These are phyloP conservation scores for Aphyosemion australe DNA, from an alignment of 2,113 vertebrate species.

Conservation along the genomic window DNA sequence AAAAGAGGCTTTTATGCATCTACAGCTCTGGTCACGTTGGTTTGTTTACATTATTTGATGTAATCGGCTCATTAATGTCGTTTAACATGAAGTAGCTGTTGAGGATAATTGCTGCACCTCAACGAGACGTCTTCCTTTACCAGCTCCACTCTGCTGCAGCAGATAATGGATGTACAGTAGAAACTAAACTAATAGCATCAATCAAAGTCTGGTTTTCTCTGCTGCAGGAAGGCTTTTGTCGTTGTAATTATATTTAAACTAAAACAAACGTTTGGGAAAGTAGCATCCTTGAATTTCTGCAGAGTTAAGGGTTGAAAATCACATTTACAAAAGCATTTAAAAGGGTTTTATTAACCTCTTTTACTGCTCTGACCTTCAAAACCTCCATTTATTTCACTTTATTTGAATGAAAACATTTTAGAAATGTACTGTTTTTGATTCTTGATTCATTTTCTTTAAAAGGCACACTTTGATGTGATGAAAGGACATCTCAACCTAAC, in stretches of 20 bases:
- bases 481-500: too few species aligned
- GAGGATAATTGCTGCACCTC: slow-evolving; percentile 40
- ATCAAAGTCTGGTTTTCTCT: slow-evolving; percentile 21
- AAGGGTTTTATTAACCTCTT: too few species aligned
- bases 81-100: slow-evolving; percentile 23
- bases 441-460: not conserved
- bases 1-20: not conserved
- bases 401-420: not conserved
- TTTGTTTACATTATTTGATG: slow-evolving; percentile 1
- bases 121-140: slow-evolving; percentile 9
- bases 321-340: too few species aligned
- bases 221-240: not conserved
- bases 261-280: too few species aligned
- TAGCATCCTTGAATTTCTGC: too few species aligned
- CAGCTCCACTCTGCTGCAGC: not conserved
- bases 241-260: too few species aligned
- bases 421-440: not conserved
- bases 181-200: slow-evolving; percentile 16
- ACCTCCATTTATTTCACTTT: not conserved
- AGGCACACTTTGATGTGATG: not conserved
- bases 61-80: slow-evolving; percentile 37
- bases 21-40: not conserved
- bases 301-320: too few species aligned
- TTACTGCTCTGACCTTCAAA: not conserved
- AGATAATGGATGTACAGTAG: slow-evolving; percentile 27